Conservation (phyloP, 2,888 invertebrate genomes). For the Nephrotoma appendiculata region DNA sequence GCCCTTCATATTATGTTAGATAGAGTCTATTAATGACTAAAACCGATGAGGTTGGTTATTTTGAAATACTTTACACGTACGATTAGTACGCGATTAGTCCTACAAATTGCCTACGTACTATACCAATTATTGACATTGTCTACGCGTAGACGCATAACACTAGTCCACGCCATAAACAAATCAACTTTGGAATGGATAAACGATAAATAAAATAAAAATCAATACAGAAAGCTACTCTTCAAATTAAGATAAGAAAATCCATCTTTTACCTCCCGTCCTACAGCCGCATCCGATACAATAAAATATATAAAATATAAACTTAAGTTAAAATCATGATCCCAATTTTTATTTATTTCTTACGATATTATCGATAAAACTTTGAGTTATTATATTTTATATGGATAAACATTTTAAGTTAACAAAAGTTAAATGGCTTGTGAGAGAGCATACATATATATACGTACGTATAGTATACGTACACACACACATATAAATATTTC, state of each 20-base stretch:
- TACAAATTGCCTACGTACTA: too few species aligned
- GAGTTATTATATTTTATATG: not conserved
- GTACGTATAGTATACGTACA: not conserved
- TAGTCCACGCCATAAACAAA: too few species aligned
- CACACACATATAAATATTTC: not conserved
- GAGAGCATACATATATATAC: not conserved
- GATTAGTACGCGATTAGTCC: too few species aligned
- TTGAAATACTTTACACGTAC: too few species aligned
- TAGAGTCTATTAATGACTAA: too few species aligned
- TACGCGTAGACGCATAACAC: too few species aligned
- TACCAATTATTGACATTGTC: too few species aligned
- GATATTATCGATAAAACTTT: not conserved
- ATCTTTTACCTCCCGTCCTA: not conserved
- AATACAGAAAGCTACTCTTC: not conserved
- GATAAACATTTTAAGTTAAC: not conserved
- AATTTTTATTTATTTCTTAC: not conserved
- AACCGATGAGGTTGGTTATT: too few species aligned
- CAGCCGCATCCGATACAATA: too few species aligned
- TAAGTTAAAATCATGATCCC: not conserved
- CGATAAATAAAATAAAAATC: not conserved
- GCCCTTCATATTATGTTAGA: too few species aligned
- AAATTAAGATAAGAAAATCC: not conserved
- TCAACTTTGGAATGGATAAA: not conserved
- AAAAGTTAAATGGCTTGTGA: not conserved
- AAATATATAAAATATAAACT: not conserved